These are phyloP conservation scores for Myotis davidii DNA, from an alignment of 2,113 vertebrate species.

Conservation along the genomic window DNA sequence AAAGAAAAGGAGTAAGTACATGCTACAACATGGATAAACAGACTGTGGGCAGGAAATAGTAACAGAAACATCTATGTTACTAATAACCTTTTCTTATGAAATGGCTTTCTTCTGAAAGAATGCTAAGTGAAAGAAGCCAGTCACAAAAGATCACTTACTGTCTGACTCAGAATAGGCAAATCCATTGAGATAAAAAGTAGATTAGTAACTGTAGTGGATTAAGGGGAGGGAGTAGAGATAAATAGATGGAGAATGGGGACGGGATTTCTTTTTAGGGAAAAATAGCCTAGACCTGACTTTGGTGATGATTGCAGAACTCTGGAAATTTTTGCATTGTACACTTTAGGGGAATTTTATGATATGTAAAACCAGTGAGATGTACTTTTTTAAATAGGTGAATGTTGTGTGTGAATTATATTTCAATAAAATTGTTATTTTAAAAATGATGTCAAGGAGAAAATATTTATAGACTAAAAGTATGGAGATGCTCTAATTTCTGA, in stretches of 20 bases:
- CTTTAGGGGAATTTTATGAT: neutral
- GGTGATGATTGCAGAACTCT: neutral
- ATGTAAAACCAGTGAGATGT: neutral
- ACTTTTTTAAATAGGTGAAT: neutral
- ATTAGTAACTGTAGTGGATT: neutral
- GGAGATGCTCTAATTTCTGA: neutral
- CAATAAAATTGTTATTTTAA: neutral
- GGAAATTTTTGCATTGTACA: neutral
- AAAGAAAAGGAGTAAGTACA: neutral
- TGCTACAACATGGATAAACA: too few species aligned
- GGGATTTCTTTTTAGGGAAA: neutral
- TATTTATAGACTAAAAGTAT: neutral
- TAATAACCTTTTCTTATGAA: too few species aligned
- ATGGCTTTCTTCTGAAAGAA: neutral
- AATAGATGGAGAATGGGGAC: too few species aligned
- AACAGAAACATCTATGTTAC: too few species aligned
- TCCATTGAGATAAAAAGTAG: neutral
- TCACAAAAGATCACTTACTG: neutral
- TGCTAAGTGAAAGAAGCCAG: neutral
- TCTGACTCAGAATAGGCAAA: neutral
- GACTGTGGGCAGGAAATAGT: too few species aligned
- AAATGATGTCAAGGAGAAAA: neutral
- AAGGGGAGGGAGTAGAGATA: neutral
- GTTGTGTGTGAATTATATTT: neutral
- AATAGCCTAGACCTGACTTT: neutral